Evolutionary conservation across 2,888 invertebrate genomes (phyloP).

Genomic region (Caenorhabditis sp.): DNA sequence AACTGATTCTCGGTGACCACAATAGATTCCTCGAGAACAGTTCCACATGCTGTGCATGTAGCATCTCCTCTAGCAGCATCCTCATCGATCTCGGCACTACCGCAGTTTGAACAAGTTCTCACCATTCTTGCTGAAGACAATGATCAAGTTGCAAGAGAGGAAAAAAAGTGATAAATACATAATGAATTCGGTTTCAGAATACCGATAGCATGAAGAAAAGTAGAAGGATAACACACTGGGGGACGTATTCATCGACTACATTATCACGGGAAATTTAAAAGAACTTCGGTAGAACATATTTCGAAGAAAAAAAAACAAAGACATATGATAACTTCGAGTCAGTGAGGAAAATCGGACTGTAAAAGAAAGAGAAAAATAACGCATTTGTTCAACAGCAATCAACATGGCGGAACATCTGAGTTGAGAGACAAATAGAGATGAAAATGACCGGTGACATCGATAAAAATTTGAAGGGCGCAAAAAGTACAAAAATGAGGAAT

Average conservation of each 20-base stretch:
- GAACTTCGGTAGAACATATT: neutral
- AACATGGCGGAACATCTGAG: neutral
- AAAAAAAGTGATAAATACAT: neutral
- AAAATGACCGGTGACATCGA: constrained; percentile 20
- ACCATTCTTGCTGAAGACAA: constrained; percentile 31
- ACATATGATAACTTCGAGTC: constrained; percentile 2
- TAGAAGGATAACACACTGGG: neutral
- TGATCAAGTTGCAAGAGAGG: neutral
- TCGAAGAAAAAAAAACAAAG: constrained; percentile 3
- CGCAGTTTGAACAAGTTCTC: constrained; percentile 84
- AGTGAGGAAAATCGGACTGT: neutral
- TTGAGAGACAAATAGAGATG: constrained; percentile 1
- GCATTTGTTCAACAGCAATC: neutral
- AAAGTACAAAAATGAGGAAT: neutral
- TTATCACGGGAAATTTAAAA: neutral
- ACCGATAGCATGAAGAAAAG: neutral
- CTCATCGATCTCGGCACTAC: constrained; percentile 91
- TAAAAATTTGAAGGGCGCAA: neutral
- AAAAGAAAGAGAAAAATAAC: constrained; percentile 1
- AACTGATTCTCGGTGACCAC: constrained; percentile 98
- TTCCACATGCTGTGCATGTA: constrained; percentile 96
- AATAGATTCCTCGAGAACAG: constrained; percentile 95
- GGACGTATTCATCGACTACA: neutral
- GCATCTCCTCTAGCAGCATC: constrained; percentile 93
- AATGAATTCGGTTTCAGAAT: neutral